Evolutionary conservation across 2,113 vertebrate species (phyloP), one percentile per base, ranked within the genome.

Genomic region (Cichladusa arquata): DNA sequence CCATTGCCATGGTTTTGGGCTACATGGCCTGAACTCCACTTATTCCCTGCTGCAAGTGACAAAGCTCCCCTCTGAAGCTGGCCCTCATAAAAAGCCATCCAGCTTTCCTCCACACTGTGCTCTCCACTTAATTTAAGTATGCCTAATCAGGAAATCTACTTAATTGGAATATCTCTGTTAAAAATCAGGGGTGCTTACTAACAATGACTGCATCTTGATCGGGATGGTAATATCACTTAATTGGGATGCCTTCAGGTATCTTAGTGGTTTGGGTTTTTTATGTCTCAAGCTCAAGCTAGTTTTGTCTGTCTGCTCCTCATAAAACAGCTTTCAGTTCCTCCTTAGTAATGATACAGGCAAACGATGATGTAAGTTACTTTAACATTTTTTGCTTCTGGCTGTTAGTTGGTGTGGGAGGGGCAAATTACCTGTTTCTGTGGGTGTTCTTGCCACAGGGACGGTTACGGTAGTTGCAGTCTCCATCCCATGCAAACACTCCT

Each of bases 161-260:
- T 97, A 90, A 97, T 95, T 95, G 90, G 93, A 82, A 89, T 95
- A 97, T 95, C 96, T 97, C 79, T 45, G 65, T 45, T 90, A 36
- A 92, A 96, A 86, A 95, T 93, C 96, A 87, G 77, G 62, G 51
- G 73, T 94, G 83, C 95, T 96, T 94, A 97, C 95, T 96, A 96
- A 96, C 95, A 96, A 96, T 96, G 93, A 96, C 93, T 97, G 95
- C 95, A 95, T 97, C 96, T 97, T 95, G 95, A 96, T 95, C 92
- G 33, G 95, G 94, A 95, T 92, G 81, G 92, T 96, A 97, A 97
- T 97, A 96, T 96, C 97, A 74, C 90, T 96, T 97, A 97, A 97
- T 97, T 97, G 96, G 92, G 95, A 95, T 96, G 92, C 96, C 96
- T 96, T 95, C 81, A 56, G 95, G 95, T 96, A 40, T 91, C 79